Conservation (phyloP, 2,888 invertebrate genomes). For the Deroplatys truncata region DNA sequence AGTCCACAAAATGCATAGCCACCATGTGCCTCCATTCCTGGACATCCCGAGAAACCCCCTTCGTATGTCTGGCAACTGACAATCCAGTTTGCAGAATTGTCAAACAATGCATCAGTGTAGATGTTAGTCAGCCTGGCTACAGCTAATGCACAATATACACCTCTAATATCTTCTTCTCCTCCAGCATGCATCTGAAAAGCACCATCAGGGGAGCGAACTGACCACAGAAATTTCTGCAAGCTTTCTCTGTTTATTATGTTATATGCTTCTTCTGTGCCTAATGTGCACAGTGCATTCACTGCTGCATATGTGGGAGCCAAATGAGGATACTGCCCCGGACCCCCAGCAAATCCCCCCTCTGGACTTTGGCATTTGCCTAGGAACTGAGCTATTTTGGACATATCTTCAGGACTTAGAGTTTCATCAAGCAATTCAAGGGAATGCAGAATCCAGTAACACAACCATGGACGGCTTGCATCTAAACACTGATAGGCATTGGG, state of each 20-base stretch:
- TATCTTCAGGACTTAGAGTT: constrained; percentile 52
- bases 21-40: constrained; percentile 96
- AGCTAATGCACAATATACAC: constrained; percentile 93
- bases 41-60: constrained; percentile 93
- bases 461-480: constrained; percentile 95
- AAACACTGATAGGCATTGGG: constrained; percentile 72
- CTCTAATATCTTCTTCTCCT: constrained; percentile 92
- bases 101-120: constrained; percentile 71
- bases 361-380: constrained; percentile 68
- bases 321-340: constrained; percentile 88
- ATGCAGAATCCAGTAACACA: constrained; percentile 96
- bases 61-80: constrained; percentile 96
- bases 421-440: constrained; percentile 74
- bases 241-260: constrained; percentile 74
- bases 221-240: constrained; percentile 72
- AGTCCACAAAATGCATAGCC: constrained; percentile 99
- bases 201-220: constrained; percentile 78
- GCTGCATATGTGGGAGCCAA: constrained; percentile 97
- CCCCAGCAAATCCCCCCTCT: constrained; percentile 89
- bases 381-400: constrained; percentile 55
- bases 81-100: constrained; percentile 89
- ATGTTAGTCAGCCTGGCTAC: constrained; percentile 84
- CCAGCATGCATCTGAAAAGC: constrained; percentile 86
- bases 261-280: constrained; percentile 80
- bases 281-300: constrained; percentile 84